A percentile compares a stretch with the other conserved stretches of the same genome.
Conservation (phyloP, 1,140 invertebrate species). For the Panulirus ornatus region DNA sequence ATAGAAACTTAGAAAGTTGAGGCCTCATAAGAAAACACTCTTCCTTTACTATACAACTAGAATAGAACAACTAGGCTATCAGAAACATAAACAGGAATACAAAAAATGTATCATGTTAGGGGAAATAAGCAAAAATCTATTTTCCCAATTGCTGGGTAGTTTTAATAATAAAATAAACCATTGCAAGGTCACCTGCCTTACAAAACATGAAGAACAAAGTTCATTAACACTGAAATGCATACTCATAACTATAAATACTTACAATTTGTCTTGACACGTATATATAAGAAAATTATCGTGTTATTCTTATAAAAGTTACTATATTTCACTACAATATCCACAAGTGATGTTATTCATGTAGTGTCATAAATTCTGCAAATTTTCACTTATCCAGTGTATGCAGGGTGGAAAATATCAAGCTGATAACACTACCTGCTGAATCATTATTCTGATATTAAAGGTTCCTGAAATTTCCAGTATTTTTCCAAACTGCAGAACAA, state of each 20-base stretch:
- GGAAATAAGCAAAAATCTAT: constrained; percentile 8
- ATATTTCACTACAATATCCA: background rate
- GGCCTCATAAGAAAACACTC: background rate
- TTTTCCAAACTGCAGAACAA: no score
- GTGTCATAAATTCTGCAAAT: no score
- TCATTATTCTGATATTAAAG: no score
- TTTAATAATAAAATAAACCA: constrained; percentile 72
- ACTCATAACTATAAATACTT: constrained; percentile 61
- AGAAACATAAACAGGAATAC: background rate
- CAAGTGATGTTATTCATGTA: no score
- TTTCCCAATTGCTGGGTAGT: constrained; percentile 52
- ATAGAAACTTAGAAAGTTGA: background rate
- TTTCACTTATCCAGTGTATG: no score
- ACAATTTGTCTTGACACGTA: constrained; percentile 33
- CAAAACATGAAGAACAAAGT: constrained; percentile 59
- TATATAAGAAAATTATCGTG: constrained; percentile 13
- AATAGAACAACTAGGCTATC: background rate
- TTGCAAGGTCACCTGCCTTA: constrained; percentile 62
- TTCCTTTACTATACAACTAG: background rate
- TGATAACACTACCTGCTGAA: no score
- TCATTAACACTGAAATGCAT: constrained; percentile 59
- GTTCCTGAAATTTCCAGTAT: no score
- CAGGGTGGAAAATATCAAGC: no score
- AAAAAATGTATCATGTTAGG: background rate
- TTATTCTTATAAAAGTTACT: background rate